These are phyloP conservation scores for Bungarus multicinctus DNA, from an alignment of 2,113 vertebrate genomes.

Conservation along the genomic window DNA sequence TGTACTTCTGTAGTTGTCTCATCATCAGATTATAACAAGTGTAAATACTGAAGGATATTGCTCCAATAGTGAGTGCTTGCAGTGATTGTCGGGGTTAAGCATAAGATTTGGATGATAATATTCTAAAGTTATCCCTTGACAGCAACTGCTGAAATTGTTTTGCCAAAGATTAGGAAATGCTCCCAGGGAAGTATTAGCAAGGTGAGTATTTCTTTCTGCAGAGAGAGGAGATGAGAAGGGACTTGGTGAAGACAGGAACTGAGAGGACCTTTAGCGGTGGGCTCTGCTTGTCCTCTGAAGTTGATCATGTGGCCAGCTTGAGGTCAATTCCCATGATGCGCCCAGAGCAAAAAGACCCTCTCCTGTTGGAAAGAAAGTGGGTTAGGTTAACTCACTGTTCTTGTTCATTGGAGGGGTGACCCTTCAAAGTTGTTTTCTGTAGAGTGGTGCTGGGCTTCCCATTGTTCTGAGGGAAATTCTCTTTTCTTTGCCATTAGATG, in stretches of 20 bases:
- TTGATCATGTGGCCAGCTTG: not conserved
- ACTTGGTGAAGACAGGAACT: not conserved
- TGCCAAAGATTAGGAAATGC: not conserved
- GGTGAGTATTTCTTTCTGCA: no score
- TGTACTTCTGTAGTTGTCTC: not conserved
- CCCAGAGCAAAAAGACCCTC: not conserved
- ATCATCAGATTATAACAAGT: not conserved
- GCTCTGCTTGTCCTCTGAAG: not conserved
- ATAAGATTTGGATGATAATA: not conserved
- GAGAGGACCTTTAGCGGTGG: not conserved
- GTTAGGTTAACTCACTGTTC: not conserved
- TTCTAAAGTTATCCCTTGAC: not conserved
- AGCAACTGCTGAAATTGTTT: not conserved
- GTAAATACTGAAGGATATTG: not conserved
- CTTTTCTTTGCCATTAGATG: not conserved
- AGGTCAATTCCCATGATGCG: not conserved
- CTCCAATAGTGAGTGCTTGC: not conserved
- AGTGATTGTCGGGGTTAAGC: not conserved
- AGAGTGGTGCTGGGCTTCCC: no score
- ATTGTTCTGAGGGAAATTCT: not conserved
- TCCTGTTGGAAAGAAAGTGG: not conserved
- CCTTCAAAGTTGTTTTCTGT: no score
- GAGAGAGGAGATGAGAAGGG: not conserved
- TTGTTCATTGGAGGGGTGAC: not conserved
- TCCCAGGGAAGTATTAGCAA: not conserved